A percentile compares a stretch with the other conserved stretches of the same genome.
Conservation (phyloP, 2,888 invertebrate genomes). For the Neoaliturus tenellus region DNA sequence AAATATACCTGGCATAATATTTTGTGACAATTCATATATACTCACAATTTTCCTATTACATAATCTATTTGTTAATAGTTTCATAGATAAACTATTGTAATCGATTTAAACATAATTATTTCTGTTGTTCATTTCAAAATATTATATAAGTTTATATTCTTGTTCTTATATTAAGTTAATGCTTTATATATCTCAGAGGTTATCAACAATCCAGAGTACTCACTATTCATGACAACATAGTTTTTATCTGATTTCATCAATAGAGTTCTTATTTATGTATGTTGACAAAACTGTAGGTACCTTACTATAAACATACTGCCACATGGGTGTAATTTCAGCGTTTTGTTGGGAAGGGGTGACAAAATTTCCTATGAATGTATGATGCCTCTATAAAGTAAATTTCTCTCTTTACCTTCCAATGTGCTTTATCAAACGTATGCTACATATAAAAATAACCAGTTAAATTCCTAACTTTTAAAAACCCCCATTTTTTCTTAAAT, state of each 20-base stretch:
- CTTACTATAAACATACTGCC: no score
- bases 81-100: not conserved
- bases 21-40: not conserved
- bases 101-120: not conserved
- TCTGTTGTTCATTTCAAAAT: not conserved
- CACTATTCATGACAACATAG: constrained; percentile 1
- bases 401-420: no score
- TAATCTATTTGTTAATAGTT: not conserved
- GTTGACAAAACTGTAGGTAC: no score
- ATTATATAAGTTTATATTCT: not conserved
- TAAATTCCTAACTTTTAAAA: no score
- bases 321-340: no score
- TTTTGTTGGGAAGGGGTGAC: no score
- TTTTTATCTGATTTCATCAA: not conserved
- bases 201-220: not conserved
- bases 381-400: no score
- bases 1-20: not conserved
- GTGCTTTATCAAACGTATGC: no score
- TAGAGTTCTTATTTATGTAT: not conserved
- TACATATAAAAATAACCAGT: no score
- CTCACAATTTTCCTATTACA: not conserved
- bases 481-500: no score
- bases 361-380: no score
- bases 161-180: constrained; percentile 1
- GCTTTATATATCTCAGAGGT: not conserved